Base-by-base conservation (phyloP, 2,888 invertebrate species). In the Allygus modestus region DNA sequence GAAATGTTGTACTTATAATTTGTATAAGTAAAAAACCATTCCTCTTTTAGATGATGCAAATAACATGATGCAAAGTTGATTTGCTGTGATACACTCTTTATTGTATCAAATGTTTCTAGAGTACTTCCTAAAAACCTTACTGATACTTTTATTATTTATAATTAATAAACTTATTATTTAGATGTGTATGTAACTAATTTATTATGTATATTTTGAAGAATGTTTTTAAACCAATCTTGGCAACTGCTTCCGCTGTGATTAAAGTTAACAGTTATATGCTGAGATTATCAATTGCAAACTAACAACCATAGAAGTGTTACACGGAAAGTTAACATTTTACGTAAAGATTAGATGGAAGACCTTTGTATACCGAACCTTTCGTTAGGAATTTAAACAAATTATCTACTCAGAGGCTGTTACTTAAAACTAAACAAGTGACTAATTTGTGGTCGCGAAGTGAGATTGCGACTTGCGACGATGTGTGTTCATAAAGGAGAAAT, bases 341-440 rank as follows among this genome's bases (percentile, higher is more conserved):
- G 31, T 23, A 9, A 28, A 28, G 5, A 28, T 1, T 65, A 65
- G 28, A 15, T 54, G 58, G 7, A 65, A 65, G 65, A 65, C 28
- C 17, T 65, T 58, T 65, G 65, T 65, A 65, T 65, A 65, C 65
- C 28, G 65, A 28, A 65, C 28, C 17, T 12, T 15, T 65, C 28
- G 65, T 2, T 65, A 65, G 65, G 65, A 65, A 28, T 9, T 65
- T 65, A 28, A 65, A 65, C 65, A 65, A 65, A 65, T 65, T 65
- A 15, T 65, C 65, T 28, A 65, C 31, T 28, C 4, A 28, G 65
- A 28, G 65, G 65, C 65, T 65, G 65, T 65, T 65, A 65, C 65
- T 65, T 65, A 65, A 65, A 65, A 65, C 65, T 65, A 65, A 65
- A 65, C 65, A 17, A 28, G 28, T 28, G 65, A 65, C 65, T 65